Conservation (phyloP, 1,140 invertebrate genomes). For the Portunus trituberculatus region DNA sequence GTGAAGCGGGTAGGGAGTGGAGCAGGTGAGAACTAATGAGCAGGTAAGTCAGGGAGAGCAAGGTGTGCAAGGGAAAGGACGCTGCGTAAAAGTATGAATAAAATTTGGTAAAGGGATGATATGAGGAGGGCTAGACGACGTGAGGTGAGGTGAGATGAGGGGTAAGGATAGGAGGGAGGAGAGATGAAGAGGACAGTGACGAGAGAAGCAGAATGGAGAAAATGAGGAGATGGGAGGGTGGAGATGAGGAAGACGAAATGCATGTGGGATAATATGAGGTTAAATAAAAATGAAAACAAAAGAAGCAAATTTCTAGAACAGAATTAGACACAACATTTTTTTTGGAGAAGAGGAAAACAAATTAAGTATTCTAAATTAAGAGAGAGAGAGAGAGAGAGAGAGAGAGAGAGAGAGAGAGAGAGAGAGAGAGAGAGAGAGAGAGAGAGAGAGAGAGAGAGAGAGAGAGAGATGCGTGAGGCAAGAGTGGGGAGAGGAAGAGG, state of each 20-base stretch:
- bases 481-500: not conserved
- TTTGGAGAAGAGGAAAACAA: not conserved
- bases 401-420: conserved; percentile 27
- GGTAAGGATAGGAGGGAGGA: not conserved
- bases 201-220: not conserved
- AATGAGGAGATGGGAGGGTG: not conserved
- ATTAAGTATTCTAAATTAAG: not conserved
- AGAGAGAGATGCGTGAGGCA: not conserved
- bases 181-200: not conserved
- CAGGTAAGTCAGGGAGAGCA: not conserved
- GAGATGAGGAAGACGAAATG: not conserved
- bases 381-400: not conserved
- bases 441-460: conserved; percentile 49
- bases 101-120: not conserved
- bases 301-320: too few relatives aligned
- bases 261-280: not conserved
- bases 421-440: conserved; percentile 52
- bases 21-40: not conserved
- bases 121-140: not conserved
- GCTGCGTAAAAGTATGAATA: not conserved
- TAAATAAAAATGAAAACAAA: too few relatives aligned
- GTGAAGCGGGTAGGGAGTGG: not conserved
- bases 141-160: not conserved
- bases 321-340: not conserved
- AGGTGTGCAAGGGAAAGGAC: not conserved